Evolutionary conservation across 2,113 vertebrate genomes (phyloP), one percentile per base, ranked within the genome.

Genomic region (Prunella fulvescens): DNA sequence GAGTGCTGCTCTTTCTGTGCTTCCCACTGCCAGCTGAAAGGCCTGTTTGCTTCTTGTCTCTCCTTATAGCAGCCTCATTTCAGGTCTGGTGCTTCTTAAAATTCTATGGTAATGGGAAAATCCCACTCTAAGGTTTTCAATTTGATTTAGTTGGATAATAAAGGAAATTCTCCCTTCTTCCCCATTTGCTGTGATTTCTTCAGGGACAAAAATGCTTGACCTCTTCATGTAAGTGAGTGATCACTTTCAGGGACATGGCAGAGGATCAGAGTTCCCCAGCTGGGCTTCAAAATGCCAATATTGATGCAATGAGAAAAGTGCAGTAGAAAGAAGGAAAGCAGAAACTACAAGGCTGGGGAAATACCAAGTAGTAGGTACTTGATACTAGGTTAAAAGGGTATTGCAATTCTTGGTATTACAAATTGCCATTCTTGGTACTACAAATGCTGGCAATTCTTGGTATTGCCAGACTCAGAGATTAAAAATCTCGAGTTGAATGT

Each of bases 1-100:
- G 54, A 44, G 37, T 29, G n/a, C 85, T 44, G 24, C 25, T 58
- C 57, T 64, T 57, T 74, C 67, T 7, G 11, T 64, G 90, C 92
- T 97, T 81, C 85, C 13, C 39, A 84, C 65, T 93, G 42, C 50
- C 54, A 92, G 64, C 91, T 90, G 90, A 94, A 95, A 70, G 74
- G 71, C 83, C 85, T 79, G 35, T 53, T 79, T 92, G 95, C 95
- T 96, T 96, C 96, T 92, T 70, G 74, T 88, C 92, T 95, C 92
- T 95, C 86, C 67, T 56, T 74, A 89, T 42, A 91, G 95, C 79
- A 93, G 93, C 85, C 93, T 70, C 24, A 33, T 88, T 87, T 78
- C 65, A 45, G 40, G 26, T 25, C 74, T 57, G 35, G 7, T 44
- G n/a, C 51, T 88, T 4, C 40, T 56, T 11, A 22, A 69, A 57